phyloP scores from a whole-genome alignment of 1,140 invertebrate genomes.

The Scaptomyza graminum region DNA sequence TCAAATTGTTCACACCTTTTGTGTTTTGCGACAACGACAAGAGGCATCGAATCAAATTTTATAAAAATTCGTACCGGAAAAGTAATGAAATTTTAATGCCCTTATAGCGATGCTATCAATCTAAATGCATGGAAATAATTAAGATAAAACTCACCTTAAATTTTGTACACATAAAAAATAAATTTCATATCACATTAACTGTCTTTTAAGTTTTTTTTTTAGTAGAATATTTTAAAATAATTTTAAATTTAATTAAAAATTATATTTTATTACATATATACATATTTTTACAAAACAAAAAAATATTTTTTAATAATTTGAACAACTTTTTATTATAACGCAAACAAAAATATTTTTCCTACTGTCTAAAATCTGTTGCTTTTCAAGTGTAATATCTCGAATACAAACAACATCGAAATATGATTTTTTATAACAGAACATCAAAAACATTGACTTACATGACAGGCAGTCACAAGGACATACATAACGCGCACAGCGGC shows the following conservation, averaged over 20 bases:
- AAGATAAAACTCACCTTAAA: not conserved
- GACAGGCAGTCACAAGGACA: conserved; percentile 11
- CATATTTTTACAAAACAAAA: no score
- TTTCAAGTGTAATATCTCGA: not conserved
- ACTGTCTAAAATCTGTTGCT: not conserved
- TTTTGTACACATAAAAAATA: not conserved
- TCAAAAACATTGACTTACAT: not conserved
- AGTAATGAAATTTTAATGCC: conserved; percentile 17
- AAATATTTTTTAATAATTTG: no score
- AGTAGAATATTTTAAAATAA: no score
- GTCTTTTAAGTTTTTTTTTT: no score
- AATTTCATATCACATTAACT: no score
- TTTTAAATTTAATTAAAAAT: no score
- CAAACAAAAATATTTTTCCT: no score
- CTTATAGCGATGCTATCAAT: not conserved
- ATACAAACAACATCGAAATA: not conserved
- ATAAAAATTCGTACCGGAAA: not conserved
- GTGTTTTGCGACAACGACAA: conserved; percentile 15
- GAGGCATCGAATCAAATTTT: conserved; percentile 12
- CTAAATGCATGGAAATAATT: not conserved
- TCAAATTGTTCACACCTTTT: conserved; percentile 72
- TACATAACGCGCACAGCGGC: conserved; percentile 32
- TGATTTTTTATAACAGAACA: not conserved
- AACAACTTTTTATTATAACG: not conserved
- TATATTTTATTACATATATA: no score